phyloP scores from a whole-genome alignment of 2,888 invertebrate genomes.

The Caenorhabditis sp. region DNA sequence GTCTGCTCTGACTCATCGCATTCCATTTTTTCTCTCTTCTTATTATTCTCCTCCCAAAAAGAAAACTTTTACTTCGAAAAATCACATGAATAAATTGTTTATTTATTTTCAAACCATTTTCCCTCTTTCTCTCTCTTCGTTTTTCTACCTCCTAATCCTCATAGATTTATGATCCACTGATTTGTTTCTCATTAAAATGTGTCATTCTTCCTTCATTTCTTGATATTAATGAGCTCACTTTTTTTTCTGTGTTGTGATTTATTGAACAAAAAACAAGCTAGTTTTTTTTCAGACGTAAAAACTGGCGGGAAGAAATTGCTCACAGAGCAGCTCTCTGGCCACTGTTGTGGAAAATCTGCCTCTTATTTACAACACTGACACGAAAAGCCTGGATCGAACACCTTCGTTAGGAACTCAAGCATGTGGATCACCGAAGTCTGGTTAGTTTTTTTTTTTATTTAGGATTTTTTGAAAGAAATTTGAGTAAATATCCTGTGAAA shows the following conservation, averaged over 20 bases:
- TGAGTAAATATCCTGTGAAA: too few relatives aligned
- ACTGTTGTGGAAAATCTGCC: conserved; percentile 61
- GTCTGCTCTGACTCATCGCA: neutral
- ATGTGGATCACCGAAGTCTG: conserved; percentile 11
- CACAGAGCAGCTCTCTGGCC: conserved; percentile 49
- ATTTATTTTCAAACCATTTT: neutral
- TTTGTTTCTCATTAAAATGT: neutral
- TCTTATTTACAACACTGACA: conserved; percentile 54
- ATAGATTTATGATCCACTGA: neutral
- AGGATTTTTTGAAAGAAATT: conserved; percentile 13
- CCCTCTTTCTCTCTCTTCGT: neutral
- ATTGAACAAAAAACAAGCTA: too few relatives aligned
- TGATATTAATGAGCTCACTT: neutral
- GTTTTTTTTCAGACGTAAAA: conserved; percentile 3
- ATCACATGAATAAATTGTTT: neutral
- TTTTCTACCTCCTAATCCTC: neutral
- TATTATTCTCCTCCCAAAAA: neutral
- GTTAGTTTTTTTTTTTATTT: conserved; percentile 25
- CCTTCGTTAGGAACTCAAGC: conserved; percentile 34
- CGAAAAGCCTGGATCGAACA: conserved; percentile 50
- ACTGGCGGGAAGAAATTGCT: conserved; percentile 49
- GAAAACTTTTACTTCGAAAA: neutral
- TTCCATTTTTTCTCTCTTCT: neutral
- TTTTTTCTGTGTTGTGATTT: conserved; percentile 6
- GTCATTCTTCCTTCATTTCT: neutral